phyloP scores from a whole-genome alignment of 2,888 invertebrate species.

The Portevinia maculata region DNA sequence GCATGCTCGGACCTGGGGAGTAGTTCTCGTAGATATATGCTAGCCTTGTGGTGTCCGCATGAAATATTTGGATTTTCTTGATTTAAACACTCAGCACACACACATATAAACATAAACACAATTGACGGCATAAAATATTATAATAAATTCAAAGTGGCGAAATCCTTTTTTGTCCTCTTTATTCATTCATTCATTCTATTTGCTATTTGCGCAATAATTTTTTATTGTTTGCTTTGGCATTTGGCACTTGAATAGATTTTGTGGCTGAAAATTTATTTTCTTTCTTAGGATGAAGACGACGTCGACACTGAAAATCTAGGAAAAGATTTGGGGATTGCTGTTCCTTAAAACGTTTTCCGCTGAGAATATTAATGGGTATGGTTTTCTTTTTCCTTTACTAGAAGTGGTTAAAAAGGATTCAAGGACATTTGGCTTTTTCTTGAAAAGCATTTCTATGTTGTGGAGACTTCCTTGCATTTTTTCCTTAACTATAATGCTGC shows the following conservation, averaged over 20 bases:
- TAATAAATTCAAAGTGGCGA: conserved; percentile 69
- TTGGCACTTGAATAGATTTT: conserved; percentile 74
- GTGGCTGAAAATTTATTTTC: conserved; percentile 67
- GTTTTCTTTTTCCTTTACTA: conserved; percentile 16
- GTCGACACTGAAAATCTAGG: conserved; percentile 23
- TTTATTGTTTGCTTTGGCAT: conserved; percentile 73
- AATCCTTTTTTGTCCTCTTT: conserved; percentile 61
- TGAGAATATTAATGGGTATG: conserved; percentile 62
- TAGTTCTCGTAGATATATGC: too few relatives aligned
- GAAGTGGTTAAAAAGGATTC: conserved; percentile 64
- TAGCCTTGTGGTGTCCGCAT: conserved; percentile 41
- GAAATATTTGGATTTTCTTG: conserved; percentile 55
- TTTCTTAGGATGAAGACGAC: conserved; percentile 10
- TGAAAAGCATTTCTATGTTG: conserved; percentile 39
- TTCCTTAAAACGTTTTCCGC: conserved; percentile 61
- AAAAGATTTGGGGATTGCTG: conserved; percentile 45
- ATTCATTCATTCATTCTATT: conserved; percentile 62
- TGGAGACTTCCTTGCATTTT: conserved; percentile 56
- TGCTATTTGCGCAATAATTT: conserved; percentile 73
- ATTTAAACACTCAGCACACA: conserved; percentile 1
- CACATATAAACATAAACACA: conserved; percentile 1
- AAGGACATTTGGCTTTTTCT: conserved; percentile 42
- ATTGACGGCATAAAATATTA: conserved; percentile 44
- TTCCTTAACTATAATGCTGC: conserved; percentile 53
- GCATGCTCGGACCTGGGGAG: too few relatives aligned